These are phyloP conservation scores for Girardinus metallicus DNA, from an alignment of 2,797 vertebrate genomes.

Conservation along the genomic window DNA sequence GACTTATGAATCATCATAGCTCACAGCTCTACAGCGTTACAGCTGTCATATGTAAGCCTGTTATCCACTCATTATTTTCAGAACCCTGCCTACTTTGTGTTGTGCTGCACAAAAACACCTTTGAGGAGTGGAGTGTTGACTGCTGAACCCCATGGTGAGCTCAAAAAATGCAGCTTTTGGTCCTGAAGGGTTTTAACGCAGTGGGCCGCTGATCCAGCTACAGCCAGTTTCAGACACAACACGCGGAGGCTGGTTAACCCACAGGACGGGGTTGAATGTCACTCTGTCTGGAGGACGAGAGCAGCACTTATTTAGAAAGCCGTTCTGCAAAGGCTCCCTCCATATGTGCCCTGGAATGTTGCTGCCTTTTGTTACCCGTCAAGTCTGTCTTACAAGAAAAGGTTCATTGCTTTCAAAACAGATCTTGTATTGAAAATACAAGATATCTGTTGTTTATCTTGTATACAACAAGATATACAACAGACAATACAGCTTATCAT, in stretches of 20 bases:
- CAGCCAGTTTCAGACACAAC: background rate
- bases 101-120: background rate
- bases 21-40: background rate
- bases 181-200: background rate
- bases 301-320: background rate
- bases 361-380: background rate
- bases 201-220: background rate
- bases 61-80: constrained; percentile 5
- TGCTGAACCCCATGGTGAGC: background rate
- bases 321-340: background rate
- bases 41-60: background rate
- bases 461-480: too few species aligned
- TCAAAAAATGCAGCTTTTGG: background rate
- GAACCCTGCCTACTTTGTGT: background rate
- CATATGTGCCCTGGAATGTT: background rate
- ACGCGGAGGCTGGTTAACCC: background rate
- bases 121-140: background rate
- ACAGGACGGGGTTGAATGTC: background rate
- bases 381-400: background rate
- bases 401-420: too few species aligned
- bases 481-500: too few species aligned
- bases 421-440: too few species aligned
- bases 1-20: background rate
- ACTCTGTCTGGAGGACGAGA: background rate
- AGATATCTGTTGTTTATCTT: too few species aligned